Percentiles rank a stretch among this genome's conserved stretches.
These are phyloP conservation scores for Gorsachius goisagi DNA, from an alignment of 2,113 vertebrate genomes.

Conservation along the genomic window DNA sequence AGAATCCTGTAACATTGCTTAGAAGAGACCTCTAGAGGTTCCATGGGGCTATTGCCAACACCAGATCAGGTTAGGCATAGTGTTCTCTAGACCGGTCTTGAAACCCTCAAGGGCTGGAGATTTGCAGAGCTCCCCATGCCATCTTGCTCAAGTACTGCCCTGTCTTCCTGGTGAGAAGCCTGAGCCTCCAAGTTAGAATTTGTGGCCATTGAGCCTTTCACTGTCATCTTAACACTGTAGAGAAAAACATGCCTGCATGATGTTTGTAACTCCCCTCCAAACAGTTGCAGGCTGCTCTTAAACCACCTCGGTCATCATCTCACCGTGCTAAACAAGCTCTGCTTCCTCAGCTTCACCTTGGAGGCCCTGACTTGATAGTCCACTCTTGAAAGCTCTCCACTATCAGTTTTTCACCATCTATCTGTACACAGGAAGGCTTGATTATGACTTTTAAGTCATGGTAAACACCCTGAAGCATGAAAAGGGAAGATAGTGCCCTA, in stretches of 20 bases:
- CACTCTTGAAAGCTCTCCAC: not conserved
- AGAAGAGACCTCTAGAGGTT: not conserved
- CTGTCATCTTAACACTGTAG: not conserved
- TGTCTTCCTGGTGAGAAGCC: not conserved
- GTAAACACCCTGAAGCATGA: not conserved
- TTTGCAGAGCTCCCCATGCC: not conserved
- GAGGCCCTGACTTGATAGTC: not conserved
- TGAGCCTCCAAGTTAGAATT: not conserved
- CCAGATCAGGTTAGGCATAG: no score
- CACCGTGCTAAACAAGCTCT: not conserved
- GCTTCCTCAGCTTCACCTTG: not conserved
- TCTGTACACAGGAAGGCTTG: not conserved
- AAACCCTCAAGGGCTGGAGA: not conserved
- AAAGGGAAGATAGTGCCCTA: not conserved
- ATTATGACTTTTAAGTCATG: not conserved
- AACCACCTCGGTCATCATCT: not conserved
- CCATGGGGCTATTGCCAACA: not conserved
- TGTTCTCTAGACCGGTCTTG: not conserved
- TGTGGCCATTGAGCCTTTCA: not conserved
- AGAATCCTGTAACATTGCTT: not conserved
- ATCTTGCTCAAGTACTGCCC: accelerated
- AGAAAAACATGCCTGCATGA: not conserved
- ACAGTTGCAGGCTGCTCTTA: not conserved
- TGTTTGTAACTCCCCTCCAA: not conserved
- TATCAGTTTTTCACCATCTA: not conserved